phyloP scores from a whole-genome alignment of 2,888 invertebrate species.

The Pseudanteris insignis region DNA sequence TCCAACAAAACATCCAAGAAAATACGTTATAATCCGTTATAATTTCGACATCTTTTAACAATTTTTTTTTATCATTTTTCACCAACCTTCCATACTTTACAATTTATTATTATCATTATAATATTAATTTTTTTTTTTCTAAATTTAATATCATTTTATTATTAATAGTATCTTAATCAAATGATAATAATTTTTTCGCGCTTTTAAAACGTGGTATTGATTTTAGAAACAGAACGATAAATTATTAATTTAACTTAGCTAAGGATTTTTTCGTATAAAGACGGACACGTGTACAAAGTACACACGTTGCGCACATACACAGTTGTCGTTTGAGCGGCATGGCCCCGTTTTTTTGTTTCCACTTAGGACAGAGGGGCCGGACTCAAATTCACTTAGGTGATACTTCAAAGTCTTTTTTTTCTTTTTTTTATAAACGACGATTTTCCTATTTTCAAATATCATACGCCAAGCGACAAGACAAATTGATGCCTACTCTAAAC shows the following conservation, averaged over 20 bases:
- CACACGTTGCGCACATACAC: constrained; percentile 2
- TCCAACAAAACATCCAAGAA: background rate
- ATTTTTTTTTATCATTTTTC: background rate
- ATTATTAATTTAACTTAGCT: constrained; percentile 1
- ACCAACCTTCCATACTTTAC: too few relatives aligned
- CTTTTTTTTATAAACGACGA: background rate
- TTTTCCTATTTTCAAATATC: constrained; percentile 8
- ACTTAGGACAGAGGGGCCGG: constrained; percentile 22
- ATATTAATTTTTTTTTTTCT: too few relatives aligned
- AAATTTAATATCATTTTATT: too few relatives aligned
- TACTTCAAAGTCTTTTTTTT: background rate
- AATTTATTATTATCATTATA: too few relatives aligned
- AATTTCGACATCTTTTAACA: background rate
- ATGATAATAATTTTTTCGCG: too few relatives aligned
- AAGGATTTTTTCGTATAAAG: constrained; percentile 3
- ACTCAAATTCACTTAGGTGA: constrained; percentile 24
- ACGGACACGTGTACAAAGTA: constrained; percentile 15
- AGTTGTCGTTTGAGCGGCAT: constrained; percentile 7
- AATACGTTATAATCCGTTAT: background rate
- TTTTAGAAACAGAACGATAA: background rate
- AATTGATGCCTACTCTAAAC: too few relatives aligned
- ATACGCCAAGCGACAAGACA: too few relatives aligned
- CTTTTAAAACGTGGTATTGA: too few relatives aligned
- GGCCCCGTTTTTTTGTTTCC: constrained; percentile 31
- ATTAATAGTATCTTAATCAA: too few relatives aligned